phyloP scores from a whole-genome alignment of 2,797 vertebrate genomes.

The Gorsachius magnificus region DNA sequence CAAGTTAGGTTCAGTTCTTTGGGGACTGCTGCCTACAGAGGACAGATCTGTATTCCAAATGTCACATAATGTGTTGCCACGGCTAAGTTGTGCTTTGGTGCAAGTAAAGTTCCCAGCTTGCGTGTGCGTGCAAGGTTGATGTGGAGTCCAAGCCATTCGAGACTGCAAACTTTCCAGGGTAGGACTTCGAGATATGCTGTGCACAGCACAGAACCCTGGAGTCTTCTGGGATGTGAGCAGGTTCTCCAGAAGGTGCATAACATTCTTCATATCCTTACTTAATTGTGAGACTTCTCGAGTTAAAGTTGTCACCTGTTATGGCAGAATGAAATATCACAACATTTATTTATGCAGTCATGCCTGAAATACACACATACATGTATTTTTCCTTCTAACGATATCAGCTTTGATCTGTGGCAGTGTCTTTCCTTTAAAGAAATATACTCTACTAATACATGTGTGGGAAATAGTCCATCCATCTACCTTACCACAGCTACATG shows the following conservation, averaged over 20 bases:
- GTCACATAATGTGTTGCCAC: constrained; percentile 52
- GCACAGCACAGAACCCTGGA: constrained; percentile 70
- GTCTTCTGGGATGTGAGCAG: constrained; percentile 69
- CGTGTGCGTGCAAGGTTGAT: constrained; percentile 68
- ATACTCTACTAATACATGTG: not conserved
- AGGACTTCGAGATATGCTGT: constrained; percentile 64
- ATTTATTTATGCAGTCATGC: not conserved
- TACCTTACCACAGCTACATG: not conserved
- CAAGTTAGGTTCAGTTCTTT: constrained; percentile 60
- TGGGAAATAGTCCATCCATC: not conserved
- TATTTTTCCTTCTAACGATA: not conserved
- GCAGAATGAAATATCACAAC: not conserved
- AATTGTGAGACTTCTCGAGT: constrained; percentile 80
- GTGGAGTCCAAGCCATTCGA: constrained; percentile 66
- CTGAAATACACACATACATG: not conserved
- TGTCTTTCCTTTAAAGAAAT: not conserved
- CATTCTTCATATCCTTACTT: constrained; percentile 78
- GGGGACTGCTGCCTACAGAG: constrained; percentile 73
- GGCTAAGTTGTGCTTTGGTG: constrained; percentile 73
- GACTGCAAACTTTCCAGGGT: constrained; percentile 70
- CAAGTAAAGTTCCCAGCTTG: constrained; percentile 63
- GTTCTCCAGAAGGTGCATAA: constrained; percentile 80
- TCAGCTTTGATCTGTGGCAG: not conserved
- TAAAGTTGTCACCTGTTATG: constrained; percentile 76
- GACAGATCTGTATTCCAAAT: constrained; percentile 72